Evolutionary conservation across 1,140 invertebrate genomes (phyloP).

Genomic region (Portunus trituberculatus): DNA sequence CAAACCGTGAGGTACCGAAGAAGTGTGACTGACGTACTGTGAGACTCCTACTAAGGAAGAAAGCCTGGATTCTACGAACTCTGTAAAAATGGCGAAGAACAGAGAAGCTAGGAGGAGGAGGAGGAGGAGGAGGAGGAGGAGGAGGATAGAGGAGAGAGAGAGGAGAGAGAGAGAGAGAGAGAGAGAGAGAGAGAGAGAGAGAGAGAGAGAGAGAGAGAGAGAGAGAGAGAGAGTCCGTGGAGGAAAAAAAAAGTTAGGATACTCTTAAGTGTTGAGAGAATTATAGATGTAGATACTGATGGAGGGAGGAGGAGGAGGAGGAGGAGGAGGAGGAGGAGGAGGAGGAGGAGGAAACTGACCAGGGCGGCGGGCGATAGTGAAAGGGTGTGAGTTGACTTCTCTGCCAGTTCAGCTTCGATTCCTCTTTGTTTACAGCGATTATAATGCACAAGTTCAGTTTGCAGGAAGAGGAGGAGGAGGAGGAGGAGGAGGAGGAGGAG

Average conservation of each 20-base stretch:
- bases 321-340: neutral
- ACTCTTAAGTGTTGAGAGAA: neutral
- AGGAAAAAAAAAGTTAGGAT: neutral
- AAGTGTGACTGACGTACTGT: too few species aligned
- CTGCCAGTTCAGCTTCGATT: neutral
- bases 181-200: neutral
- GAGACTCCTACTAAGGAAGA: too few species aligned
- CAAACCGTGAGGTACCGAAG: too few species aligned
- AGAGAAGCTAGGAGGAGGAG: neutral
- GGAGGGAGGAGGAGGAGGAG: neutral
- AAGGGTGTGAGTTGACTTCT: neutral
- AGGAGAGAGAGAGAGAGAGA: too few species aligned
- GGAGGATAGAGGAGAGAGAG: too few species aligned
- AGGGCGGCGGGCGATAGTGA: neutral
- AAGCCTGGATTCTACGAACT: too few species aligned
- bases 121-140: too few species aligned
- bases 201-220: neutral
- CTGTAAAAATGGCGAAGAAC: too few species aligned
- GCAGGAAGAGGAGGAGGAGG: too few species aligned
- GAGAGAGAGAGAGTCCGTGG: neutral
- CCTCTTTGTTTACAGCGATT: neutral
- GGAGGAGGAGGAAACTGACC: neutral
- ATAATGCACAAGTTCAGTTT: neutral
- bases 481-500: too few species aligned
- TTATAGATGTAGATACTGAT: neutral